These are phyloP conservation scores for Hydrolagus affinis DNA, from an alignment of 2,113 vertebrate genomes.

Conservation along the genomic window DNA sequence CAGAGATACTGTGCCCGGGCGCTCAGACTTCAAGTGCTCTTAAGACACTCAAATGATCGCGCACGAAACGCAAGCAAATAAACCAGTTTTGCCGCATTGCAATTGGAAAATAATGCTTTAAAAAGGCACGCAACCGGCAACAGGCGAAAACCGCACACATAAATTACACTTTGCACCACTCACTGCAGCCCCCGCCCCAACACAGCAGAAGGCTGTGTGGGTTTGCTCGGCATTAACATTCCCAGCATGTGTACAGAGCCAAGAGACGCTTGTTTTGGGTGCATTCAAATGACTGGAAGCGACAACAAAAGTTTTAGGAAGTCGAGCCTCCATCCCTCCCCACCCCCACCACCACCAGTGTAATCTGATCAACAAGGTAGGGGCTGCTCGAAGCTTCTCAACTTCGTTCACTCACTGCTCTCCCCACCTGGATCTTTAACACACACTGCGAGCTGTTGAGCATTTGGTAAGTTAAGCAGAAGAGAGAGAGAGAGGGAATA, in stretches of 20 bases:
- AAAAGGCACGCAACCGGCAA: not conserved
- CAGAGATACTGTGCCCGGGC: slow-evolving; percentile 7
- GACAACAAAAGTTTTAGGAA: slow-evolving; percentile 30
- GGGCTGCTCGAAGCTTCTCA: not conserved
- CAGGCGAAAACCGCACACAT: not conserved
- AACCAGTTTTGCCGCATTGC: not conserved
- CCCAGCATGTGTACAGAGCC: slow-evolving; percentile 18
- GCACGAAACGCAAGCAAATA: too few relatives aligned
- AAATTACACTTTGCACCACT: not conserved
- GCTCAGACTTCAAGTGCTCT: too few relatives aligned
- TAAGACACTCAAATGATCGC: too few relatives aligned
- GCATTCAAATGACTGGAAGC: slow-evolving; percentile 29
- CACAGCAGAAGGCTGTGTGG: slow-evolving; percentile 1
- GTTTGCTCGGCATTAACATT: slow-evolving; percentile 25
- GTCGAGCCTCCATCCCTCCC: slow-evolving; percentile 16
- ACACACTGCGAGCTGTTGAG: not conserved
- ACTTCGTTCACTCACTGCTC: too few relatives aligned
- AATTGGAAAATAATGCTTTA: not conserved
- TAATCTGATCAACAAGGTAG: not conserved
- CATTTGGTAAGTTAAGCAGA: not conserved
- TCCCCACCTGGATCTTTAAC: not conserved
- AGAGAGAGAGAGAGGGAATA: not conserved
- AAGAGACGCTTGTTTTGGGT: slow-evolving; percentile 29
- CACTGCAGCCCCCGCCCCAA: not conserved
- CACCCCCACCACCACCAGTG: too few relatives aligned